Conservation (phyloP, 2,888 invertebrate species). For the Lamellibrachia columna region DNA sequence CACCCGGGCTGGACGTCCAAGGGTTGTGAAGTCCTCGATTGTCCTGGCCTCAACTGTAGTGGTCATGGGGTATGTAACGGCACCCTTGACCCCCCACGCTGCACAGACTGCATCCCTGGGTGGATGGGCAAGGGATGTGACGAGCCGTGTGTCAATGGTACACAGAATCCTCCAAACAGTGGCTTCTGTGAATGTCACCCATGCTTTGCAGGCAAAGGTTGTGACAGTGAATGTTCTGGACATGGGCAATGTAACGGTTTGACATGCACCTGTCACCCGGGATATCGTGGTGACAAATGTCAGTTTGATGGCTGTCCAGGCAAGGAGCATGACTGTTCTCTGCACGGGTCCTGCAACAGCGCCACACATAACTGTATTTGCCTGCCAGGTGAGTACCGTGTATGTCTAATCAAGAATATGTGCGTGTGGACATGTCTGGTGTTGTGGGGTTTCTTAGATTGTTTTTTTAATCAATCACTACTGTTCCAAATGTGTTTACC, state of each 20-base stretch:
- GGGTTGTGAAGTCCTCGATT: constrained; percentile 50
- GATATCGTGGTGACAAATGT: constrained; percentile 49
- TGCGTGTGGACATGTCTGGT: not conserved
- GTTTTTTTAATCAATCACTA: not conserved
- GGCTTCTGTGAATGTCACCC: constrained; percentile 47
- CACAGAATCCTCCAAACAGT: constrained; percentile 44
- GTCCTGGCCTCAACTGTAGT: constrained; percentile 51
- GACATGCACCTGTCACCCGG: constrained; percentile 45
- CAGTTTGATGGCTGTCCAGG: constrained; percentile 49
- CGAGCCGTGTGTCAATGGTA: constrained; percentile 50
- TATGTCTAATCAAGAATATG: not conserved
- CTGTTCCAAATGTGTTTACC: not conserved
- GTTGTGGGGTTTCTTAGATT: not conserved
- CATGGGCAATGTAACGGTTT: constrained; percentile 45
- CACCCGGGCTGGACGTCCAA: constrained; percentile 50
- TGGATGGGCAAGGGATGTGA: constrained; percentile 52
- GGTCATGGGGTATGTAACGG: constrained; percentile 46
- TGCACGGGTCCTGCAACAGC: constrained; percentile 46
- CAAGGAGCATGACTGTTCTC: constrained; percentile 43
- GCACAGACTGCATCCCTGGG: constrained; percentile 46
- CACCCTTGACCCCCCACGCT: constrained; percentile 44
- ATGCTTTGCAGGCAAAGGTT: constrained; percentile 51
- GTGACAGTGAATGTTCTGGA: constrained; percentile 51
- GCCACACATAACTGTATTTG: constrained; percentile 47
- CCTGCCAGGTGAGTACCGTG: constrained; percentile 43